Percentiles rank a stretch among this genome's conserved stretches.
phyloP scores from a whole-genome alignment of 2,113 vertebrate genomes.

The Osmerus eperlanus region DNA sequence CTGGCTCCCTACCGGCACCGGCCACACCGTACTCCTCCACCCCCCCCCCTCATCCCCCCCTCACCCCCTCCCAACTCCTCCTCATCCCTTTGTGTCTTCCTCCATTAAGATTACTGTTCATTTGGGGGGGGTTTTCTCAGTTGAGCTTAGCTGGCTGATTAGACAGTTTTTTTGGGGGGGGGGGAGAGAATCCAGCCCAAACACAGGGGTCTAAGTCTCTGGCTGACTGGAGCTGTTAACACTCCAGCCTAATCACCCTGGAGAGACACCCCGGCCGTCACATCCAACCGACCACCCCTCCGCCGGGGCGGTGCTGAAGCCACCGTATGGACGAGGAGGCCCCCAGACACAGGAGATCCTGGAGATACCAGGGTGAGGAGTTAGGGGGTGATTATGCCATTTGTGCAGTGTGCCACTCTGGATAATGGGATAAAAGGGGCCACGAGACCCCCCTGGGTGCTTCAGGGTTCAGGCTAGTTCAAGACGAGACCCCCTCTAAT shows the following conservation, averaged over 20 bases:
- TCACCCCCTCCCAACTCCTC: slow-evolving; percentile 27
- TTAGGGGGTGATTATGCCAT: slow-evolving; percentile 54
- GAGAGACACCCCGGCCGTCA: not conserved
- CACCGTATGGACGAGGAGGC: slow-evolving; percentile 63
- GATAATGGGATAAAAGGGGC: slow-evolving; percentile 51
- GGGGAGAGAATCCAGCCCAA: slow-evolving; percentile 49
- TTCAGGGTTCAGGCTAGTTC: not conserved
- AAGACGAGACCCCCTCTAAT: no score
- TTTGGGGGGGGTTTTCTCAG: slow-evolving; percentile 45
- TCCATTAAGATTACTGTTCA: slow-evolving; percentile 70
- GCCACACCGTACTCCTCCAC: slow-evolving; percentile 25
- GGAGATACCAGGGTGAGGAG: slow-evolving; percentile 46
- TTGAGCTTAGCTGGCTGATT: slow-evolving; percentile 61
- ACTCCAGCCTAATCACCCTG: not conserved
- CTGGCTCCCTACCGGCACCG: slow-evolving; percentile 54
- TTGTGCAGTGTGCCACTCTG: slow-evolving; percentile 38
- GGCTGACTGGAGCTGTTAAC: slow-evolving; percentile 29
- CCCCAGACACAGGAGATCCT: slow-evolving; percentile 50
- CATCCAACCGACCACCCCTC: not conserved
- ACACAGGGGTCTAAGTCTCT: slow-evolving; percentile 51
- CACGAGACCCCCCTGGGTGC: slow-evolving; percentile 14
- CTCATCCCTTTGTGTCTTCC: slow-evolving; percentile 61
- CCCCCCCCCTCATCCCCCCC: slow-evolving; percentile 2
- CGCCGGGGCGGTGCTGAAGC: slow-evolving; percentile 34
- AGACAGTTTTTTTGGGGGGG: slow-evolving; percentile 45